Evolutionary conservation across 2,888 invertebrate genomes (phyloP).

Genomic region (Clusia tigrina): DNA sequence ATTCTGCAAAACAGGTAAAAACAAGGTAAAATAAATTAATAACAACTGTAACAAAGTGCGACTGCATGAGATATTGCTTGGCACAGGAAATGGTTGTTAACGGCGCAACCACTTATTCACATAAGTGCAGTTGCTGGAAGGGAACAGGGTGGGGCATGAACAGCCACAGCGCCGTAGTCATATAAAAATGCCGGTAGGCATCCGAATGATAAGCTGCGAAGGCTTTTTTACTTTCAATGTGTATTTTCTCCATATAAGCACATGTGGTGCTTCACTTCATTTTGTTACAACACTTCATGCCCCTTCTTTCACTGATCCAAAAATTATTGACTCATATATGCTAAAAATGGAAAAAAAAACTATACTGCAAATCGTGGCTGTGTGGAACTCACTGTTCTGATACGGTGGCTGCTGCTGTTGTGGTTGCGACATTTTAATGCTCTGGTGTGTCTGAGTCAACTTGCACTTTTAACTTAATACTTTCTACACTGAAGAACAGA

Average conservation of each 20-base stretch:
- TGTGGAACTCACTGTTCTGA: constrained; percentile 53
- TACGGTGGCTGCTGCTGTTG: constrained; percentile 57
- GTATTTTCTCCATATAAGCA: constrained; percentile 22
- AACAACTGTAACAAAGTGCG: constrained; percentile 9
- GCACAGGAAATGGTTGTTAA: neutral
- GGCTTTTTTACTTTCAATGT: neutral
- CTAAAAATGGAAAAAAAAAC: constrained; percentile 20
- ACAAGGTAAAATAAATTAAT: constrained; percentile 16
- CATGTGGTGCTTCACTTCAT: constrained; percentile 23
- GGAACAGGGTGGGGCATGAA: constrained; percentile 9
- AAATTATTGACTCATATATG: constrained; percentile 16
- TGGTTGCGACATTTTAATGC: constrained; percentile 53
- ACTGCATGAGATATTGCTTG: neutral
- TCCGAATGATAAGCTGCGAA: neutral
- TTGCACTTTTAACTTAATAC: neutral
- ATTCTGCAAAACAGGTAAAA: constrained; percentile 71
- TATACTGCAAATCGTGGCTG: too few species aligned
- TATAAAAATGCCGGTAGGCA: neutral
- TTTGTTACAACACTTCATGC: too few species aligned
- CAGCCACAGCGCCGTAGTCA: neutral
- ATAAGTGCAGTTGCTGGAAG: neutral
- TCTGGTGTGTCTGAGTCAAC: neutral
- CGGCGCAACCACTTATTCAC: constrained; percentile 5
- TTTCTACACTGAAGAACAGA: too few species aligned
- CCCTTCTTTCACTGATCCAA: constrained; percentile 6